These are phyloP conservation scores for Dipodomys stephensi DNA, from an alignment of 2,113 vertebrate species.

Conservation along the genomic window DNA sequence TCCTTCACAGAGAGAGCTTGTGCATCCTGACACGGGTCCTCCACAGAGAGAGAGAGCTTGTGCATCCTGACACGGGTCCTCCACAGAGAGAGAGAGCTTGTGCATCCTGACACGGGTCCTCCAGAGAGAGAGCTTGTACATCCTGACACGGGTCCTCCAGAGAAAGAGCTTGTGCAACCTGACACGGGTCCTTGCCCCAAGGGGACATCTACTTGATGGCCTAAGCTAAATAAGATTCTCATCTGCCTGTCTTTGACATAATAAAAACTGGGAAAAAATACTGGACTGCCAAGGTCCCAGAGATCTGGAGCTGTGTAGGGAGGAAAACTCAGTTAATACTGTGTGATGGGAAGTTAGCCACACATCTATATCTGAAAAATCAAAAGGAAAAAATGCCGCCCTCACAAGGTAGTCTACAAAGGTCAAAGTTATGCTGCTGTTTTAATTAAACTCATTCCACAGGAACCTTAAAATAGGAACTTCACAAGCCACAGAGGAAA, in stretches of 20 bases:
- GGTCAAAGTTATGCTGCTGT: fast-evolving
- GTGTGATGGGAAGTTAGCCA: fast-evolving
- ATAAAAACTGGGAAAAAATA: slow-evolving; percentile 50
- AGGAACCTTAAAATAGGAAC: fast-evolving
- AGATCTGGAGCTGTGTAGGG: background rate
- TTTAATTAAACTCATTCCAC: fast-evolving
- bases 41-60: too few relatives aligned
- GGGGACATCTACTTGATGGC: background rate
- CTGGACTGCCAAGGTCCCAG: background rate
- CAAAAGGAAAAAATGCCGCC: too few relatives aligned
- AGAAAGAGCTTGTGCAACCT: background rate
- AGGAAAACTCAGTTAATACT: slow-evolving; percentile 42
- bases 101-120: background rate
- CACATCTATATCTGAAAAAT: background rate
- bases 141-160: too few relatives aligned
- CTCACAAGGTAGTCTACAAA: too few relatives aligned
- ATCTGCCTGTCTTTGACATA: slow-evolving; percentile 40
- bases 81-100: slow-evolving; percentile 1
- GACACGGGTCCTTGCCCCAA: background rate
- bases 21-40: too few relatives aligned
- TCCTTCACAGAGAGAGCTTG: background rate
- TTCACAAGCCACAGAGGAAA: background rate
- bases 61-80: too few relatives aligned
- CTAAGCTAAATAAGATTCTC: slow-evolving; percentile 73
- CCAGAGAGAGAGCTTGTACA: too few relatives aligned